These are phyloP conservation scores for Proales similis DNA, from an alignment of 1,140 invertebrate genomes.

Conservation along the genomic window DNA sequence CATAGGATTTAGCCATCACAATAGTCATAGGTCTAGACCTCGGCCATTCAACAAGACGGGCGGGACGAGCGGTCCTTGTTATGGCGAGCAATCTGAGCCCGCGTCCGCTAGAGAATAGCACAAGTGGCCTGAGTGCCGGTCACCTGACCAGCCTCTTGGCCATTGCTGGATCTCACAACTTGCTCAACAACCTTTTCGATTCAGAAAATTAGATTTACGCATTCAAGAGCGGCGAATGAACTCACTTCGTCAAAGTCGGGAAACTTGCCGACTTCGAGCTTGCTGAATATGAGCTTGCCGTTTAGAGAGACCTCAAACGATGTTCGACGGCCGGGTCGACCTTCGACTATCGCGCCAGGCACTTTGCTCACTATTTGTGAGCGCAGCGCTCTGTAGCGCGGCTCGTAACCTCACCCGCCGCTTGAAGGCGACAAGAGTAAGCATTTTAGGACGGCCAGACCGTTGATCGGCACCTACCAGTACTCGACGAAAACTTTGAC, in stretches of 20 bases:
- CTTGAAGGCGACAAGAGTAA: neutral
- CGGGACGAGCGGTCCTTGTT: too few relatives aligned
- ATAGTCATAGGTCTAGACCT: too few relatives aligned
- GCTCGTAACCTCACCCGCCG: slow-evolving; percentile 30
- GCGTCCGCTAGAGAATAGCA: slow-evolving; percentile 2
- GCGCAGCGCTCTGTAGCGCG: slow-evolving; percentile 28
- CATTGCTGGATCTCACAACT: slow-evolving; percentile 3
- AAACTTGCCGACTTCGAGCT: slow-evolving; percentile 21
- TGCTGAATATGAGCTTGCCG: slow-evolving; percentile 28
- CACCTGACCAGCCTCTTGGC: slow-evolving; percentile 6
- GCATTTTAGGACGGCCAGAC: neutral
- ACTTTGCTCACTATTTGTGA: neutral
- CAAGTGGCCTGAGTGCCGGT: slow-evolving; percentile 11
- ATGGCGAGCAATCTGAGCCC: neutral
- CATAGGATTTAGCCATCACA: too few relatives aligned
- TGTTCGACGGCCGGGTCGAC: slow-evolving; percentile 24
- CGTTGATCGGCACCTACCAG: neutral
- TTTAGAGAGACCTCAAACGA: slow-evolving; percentile 36
- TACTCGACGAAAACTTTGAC: slow-evolving; percentile 22
- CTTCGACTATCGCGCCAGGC: slow-evolving; percentile 35
- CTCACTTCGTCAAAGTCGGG: neutral
- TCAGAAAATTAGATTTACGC: neutral
- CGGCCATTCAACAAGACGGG: too few relatives aligned
- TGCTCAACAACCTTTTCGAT: slow-evolving; percentile 19
- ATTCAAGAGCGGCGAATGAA: neutral